phyloP scores from a whole-genome alignment of 1,140 invertebrate species.

The Holcopasites calliopsidis region DNA sequence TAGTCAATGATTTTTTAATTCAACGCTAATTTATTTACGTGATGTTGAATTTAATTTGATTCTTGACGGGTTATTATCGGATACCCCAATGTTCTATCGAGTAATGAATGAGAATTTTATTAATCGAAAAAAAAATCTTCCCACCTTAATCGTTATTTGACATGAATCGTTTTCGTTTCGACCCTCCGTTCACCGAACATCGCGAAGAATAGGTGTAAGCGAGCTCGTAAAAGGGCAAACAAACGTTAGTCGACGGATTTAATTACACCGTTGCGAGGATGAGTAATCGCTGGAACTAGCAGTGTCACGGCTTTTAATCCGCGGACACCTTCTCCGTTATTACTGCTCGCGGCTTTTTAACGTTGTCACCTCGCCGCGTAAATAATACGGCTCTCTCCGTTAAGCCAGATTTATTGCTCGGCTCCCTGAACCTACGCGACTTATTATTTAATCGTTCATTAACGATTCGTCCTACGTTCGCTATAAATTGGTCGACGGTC shows the following conservation, averaged over 20 bases:
- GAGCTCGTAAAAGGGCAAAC: constrained; percentile 35
- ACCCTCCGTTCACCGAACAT: no score
- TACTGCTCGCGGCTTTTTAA: constrained; percentile 53
- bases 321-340: constrained; percentile 52
- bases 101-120: no score
- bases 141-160: no score
- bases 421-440: constrained; percentile 16
- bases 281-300: constrained; percentile 59
- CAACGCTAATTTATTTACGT: no score
- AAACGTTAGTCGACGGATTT: constrained; percentile 50
- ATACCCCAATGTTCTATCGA: no score
- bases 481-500: constrained; percentile 23
- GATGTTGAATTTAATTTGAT: no score
- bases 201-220: no score
- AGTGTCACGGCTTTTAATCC: constrained; percentile 64
- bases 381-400: constrained; percentile 55
- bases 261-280: constrained; percentile 53
- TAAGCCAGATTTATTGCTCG: constrained; percentile 53
- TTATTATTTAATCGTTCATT: constrained; percentile 56
- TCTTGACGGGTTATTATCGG: no score
- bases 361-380: constrained; percentile 56
- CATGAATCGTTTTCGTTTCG: no score
- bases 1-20: no score
- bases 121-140: no score
- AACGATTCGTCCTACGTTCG: constrained; percentile 42